Evolutionary conservation across 1,140 invertebrate species (phyloP).

Genomic region (Pachypsylla venusta): DNA sequence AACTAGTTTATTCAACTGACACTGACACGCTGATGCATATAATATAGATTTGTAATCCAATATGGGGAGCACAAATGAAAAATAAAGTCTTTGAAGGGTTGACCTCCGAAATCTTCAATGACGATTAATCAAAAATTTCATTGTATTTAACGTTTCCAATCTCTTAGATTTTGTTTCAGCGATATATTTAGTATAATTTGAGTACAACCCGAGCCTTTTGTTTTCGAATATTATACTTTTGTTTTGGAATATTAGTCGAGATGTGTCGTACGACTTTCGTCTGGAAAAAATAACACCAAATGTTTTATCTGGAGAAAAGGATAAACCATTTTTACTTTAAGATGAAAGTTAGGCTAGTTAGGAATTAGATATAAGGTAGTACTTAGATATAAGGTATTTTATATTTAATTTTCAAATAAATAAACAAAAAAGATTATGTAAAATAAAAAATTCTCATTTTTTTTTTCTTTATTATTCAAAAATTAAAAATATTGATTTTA

Average conservation of each 20-base stretch:
- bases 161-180: neutral
- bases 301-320: no score
- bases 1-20: neutral
- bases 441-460: no score
- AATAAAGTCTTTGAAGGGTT: neutral
- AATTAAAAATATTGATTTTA: no score
- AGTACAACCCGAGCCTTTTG: neutral
- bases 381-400: no score
- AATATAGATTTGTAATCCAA: neutral
- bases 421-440: no score
- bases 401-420: no score
- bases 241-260: neutral
- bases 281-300: neutral
- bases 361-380: no score
- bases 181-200: neutral
- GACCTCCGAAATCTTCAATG: neutral
- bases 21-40: neutral
- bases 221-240: neutral
- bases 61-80: neutral
- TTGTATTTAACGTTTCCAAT: neutral
- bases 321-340: no score
- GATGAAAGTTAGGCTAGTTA: no score
- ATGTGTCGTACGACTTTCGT: neutral
- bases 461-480: no score
- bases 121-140: constrained; percentile 1